A percentile compares a stretch with the other conserved stretches of the same genome.
Conservation (phyloP, 2,888 invertebrate genomes). For the Saturnia japonica region DNA sequence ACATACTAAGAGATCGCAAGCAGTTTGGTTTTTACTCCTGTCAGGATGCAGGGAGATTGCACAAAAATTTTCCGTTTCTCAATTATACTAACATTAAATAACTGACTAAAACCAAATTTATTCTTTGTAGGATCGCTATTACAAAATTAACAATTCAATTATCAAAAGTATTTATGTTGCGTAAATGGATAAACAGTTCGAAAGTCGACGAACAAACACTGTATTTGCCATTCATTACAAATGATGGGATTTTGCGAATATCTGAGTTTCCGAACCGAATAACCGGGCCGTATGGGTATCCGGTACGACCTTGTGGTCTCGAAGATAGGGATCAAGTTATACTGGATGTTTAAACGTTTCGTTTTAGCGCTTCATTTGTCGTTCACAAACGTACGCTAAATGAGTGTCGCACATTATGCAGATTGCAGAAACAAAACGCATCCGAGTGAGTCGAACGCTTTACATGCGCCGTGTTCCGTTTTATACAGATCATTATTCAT, state of each 20-base stretch:
- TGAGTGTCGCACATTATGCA: slow-evolving; percentile 71
- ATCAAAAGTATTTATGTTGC: neutral
- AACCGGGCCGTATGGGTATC: slow-evolving; percentile 39
- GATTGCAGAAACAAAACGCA: slow-evolving; percentile 59
- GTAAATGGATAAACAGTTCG: neutral
- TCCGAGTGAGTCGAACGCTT: slow-evolving; percentile 41
- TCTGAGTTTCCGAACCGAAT: slow-evolving; percentile 49
- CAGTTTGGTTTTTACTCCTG: too few relatives aligned
- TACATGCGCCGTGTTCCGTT: slow-evolving; percentile 40
- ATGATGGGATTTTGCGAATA: slow-evolving; percentile 50
- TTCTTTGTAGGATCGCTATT: neutral
- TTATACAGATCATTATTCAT: slow-evolving; percentile 30
- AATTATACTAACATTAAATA: too few relatives aligned
- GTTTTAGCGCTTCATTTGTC: slow-evolving; percentile 67
- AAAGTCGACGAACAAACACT: slow-evolving; percentile 51
- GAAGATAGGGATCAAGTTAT: slow-evolving; percentile 39
- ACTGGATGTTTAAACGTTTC: slow-evolving; percentile 51
- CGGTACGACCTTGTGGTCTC: slow-evolving; percentile 27
- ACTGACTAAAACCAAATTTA: too few relatives aligned
- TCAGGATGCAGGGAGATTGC: too few relatives aligned
- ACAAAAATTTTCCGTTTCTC: too few relatives aligned
- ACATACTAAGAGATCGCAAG: too few relatives aligned
- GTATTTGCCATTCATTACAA: slow-evolving; percentile 68
- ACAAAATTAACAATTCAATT: neutral
- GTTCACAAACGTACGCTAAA: slow-evolving; percentile 68